Evolutionary conservation across 1,140 invertebrate species (phyloP).

Genomic region (Papilio machaon): DNA sequence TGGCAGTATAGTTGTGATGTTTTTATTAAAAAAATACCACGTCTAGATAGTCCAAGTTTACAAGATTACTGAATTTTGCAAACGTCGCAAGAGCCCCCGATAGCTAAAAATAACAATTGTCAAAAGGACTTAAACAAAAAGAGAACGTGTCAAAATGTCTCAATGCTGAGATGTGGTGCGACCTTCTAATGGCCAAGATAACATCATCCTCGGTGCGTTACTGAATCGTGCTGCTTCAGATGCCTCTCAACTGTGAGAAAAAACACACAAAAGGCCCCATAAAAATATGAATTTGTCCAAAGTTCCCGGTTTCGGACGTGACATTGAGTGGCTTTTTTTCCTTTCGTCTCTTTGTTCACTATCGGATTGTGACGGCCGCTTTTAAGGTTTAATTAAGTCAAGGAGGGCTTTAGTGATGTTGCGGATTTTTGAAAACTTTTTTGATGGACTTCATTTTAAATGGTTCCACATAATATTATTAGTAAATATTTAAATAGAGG

Average conservation of each 20-base stretch:
- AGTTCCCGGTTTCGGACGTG: constrained; percentile 71
- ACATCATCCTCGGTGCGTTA: constrained; percentile 73
- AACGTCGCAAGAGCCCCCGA: constrained; percentile 49
- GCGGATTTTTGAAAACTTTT: constrained; percentile 56
- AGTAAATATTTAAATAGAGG: neutral
- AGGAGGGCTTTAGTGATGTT: constrained; percentile 61
- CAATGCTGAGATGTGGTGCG: constrained; percentile 56
- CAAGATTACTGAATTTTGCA: constrained; percentile 16
- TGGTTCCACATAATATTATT: neutral
- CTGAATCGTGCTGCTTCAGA: constrained; percentile 74
- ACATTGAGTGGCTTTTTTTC: constrained; percentile 74
- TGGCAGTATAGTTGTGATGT: constrained; percentile 46
- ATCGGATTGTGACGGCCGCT: constrained; percentile 62
- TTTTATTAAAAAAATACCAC: constrained; percentile 42
- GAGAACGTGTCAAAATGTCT: constrained; percentile 77
- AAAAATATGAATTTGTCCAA: constrained; percentile 77
- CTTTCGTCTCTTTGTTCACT: constrained; percentile 61
- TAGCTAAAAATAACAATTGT: constrained; percentile 68
- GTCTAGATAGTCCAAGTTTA: constrained; percentile 8
- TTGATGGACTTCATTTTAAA: constrained; percentile 34
- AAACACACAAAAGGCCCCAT: constrained; percentile 75
- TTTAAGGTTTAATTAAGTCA: constrained; percentile 76
- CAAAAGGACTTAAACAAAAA: constrained; percentile 59
- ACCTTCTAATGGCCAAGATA: constrained; percentile 75
- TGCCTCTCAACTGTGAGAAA: constrained; percentile 76